Evolutionary conservation across 2,888 invertebrate species (phyloP), one percentile per base, ranked within the genome.

Genomic region (Ophion obscuratus): DNA sequence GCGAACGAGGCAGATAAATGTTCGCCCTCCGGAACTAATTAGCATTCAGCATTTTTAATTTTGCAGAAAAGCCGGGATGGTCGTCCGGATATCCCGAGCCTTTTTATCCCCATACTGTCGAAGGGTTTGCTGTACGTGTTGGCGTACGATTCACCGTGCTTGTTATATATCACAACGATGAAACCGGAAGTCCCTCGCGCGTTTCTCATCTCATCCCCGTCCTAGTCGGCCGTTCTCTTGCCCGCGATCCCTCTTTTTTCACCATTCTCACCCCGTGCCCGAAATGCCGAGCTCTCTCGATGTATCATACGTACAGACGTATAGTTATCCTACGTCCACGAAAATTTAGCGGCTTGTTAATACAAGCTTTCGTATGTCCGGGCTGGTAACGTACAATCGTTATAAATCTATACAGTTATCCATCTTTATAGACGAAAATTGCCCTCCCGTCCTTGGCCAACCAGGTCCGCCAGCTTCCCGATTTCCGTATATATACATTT

Each of bases 41-140:
- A 93, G 92, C 92, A 92, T 93, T 93, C 91, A 92, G 91, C 92
- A 92, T 92, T 92, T 93, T 93, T 92, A 93, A 92, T 93, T 90
- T 90, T 71, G 87, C 84, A 89, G 90, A 92, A 90, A 90, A 91
- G 91, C 89, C 89, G 87, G 78, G 78, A 89, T 68, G 68, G 83
- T 73, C 70, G 68, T 77, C 84, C 86, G 86, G 84, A 86, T 83
- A 83, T 84, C 20, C 77, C 76, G 31, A 70, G 75, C 70, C 24
- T 77, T 81, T 79, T 79, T 86, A 74, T 62, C 75, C 57, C 78
- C 66, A 68, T 24, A 79, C 47, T 78, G 70, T 86, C 40, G 70
- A 67, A 79, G 81, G 78, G 78, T 84, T 83, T 66, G 74, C 66
- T 77, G 76, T 61, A 44, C 24, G 44, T 57, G 57, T 66, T 57